Evolutionary conservation across 2,113 vertebrate species (phyloP), one percentile per base, ranked within the genome.

Genomic region (Mirounga angustirostris): DNA sequence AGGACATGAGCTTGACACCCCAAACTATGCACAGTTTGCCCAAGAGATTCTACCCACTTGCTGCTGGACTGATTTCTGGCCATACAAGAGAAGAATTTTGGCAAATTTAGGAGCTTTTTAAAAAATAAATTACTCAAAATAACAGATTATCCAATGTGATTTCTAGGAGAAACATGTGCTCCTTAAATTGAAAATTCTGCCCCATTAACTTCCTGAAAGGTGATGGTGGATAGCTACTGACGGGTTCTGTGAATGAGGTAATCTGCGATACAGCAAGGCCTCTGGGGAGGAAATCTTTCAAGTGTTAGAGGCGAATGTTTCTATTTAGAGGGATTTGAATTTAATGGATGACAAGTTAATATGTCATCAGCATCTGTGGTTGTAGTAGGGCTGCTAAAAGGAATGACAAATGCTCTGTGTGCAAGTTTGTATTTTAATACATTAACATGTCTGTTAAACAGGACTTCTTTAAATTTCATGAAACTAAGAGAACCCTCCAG

Each of bases 141-240:
- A 98, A 33, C 90, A 97, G 65, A 73, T 80, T 94, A 73, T 40
- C 33, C 13, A 93, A 36, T 82, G 36, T 18, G 33, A 3, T 97
- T 96, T 96, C 78, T 91, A 91, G 33, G 50, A 91, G 95, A 96
- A 97, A 83, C 65, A 84, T 50, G 40, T 91, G 80, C 50, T 95
- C 94, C 71, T 95, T 82, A 95, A 97, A 87, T 93, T 52, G 85
- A 97, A 97, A 95, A 94, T 86, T 94, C 94, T 97, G 54, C 84
- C 84, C 86, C 82, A 92, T 96, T 95, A 97, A 93, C 82, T 97
- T 85, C 24, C 91, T 94, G 86, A 96, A 96, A 95, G 33, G 79
- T 88, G 67, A 93, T 95, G 22, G 90, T 95, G 28, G 89, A 3
- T 85, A 89, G 85, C 89, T 95, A 83, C 79, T 56, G 10, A 58